phyloP scores from a whole-genome alignment of 1,140 invertebrate species.

The Bactericera cockerelli region DNA sequence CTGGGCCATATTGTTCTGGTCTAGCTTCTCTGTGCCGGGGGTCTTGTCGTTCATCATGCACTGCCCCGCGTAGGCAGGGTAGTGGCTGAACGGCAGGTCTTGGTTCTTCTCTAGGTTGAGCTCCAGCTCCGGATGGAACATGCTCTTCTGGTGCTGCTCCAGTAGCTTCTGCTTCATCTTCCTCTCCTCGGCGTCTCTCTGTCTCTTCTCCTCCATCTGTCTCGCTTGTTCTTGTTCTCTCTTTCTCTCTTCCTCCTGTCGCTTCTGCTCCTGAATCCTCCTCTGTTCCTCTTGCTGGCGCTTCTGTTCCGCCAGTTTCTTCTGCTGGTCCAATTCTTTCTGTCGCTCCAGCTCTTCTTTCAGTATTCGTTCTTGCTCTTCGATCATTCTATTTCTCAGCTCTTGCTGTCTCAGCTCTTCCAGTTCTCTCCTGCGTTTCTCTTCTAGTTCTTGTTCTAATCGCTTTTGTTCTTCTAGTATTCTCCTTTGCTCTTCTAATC shows the following conservation, averaged over 20 bases:
- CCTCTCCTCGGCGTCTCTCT: neutral
- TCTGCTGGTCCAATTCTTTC: neutral
- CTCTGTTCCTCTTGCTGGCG: constrained; percentile 1
- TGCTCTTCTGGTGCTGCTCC: constrained; percentile 4
- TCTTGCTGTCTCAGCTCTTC: neutral
- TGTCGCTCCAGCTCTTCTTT: neutral
- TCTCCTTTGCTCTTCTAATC: neutral
- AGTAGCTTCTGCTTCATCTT: constrained; percentile 10
- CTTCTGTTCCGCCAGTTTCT: neutral
- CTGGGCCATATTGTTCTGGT: constrained; percentile 32
- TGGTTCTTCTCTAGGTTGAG: constrained; percentile 12
- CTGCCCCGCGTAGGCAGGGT: neutral
- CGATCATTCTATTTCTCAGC: neutral
- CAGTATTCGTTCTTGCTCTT: neutral
- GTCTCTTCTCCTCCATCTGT: neutral
- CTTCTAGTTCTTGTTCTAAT: neutral
- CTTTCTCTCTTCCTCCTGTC: neutral
- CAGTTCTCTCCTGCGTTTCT: neutral
- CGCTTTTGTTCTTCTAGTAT: no score
- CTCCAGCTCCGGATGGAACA: constrained; percentile 12
- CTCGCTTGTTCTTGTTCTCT: neutral
- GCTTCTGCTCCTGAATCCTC: neutral
- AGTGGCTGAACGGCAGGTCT: constrained; percentile 14
- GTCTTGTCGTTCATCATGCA: constrained; percentile 17
- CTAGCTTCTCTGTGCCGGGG: constrained; percentile 28